Conservation (phyloP, 2,113 vertebrate species). For the Bagarius yarrelli region DNA sequence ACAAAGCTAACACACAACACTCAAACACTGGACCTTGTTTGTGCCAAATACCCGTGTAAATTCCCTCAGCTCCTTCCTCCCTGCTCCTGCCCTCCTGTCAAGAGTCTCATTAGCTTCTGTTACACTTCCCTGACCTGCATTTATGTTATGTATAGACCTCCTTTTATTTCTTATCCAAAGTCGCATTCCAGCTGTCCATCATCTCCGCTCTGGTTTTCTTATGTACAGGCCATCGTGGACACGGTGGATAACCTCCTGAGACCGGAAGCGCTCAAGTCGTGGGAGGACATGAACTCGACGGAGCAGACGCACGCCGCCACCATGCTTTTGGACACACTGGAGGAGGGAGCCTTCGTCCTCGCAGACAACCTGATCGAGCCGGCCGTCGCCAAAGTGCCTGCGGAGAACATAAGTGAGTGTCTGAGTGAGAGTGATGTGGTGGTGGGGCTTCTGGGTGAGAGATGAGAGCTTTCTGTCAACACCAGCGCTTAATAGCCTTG, state of each 20-base stretch:
- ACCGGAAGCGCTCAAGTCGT: constrained; percentile 92
- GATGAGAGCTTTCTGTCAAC: constrained; percentile 9
- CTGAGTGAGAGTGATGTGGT: background rate
- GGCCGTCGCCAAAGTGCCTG: constrained; percentile 93
- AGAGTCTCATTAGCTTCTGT: constrained; percentile 56
- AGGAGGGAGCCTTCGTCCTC: constrained; percentile 96
- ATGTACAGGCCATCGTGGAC: constrained; percentile 95
- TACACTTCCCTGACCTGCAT: constrained; percentile 45
- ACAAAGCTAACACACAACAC: constrained; percentile 28
- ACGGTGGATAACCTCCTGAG: constrained; percentile 98
- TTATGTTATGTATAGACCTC: constrained; percentile 52
- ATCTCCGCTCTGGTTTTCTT: constrained; percentile 67
- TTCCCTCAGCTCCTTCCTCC: constrained; percentile 16
- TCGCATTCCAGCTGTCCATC: constrained; percentile 54
- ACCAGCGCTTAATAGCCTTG: background rate
- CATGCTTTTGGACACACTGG: constrained; percentile 93
- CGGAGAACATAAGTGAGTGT: constrained; percentile 93
- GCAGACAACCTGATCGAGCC: constrained; percentile 97
- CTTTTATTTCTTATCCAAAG: constrained; percentile 14
- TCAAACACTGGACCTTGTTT: constrained; percentile 15
- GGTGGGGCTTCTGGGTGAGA: constrained; percentile 8
- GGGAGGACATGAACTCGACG: constrained; percentile 97
- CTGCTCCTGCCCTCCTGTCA: constrained; percentile 56
- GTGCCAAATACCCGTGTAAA: constrained; percentile 17
- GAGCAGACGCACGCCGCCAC: constrained; percentile 95